A percentile compares a stretch with the other conserved stretches of the same genome.
Evolutionary conservation across 2,113 vertebrate species (phyloP).

Genomic region (Daboia siamensis): DNA sequence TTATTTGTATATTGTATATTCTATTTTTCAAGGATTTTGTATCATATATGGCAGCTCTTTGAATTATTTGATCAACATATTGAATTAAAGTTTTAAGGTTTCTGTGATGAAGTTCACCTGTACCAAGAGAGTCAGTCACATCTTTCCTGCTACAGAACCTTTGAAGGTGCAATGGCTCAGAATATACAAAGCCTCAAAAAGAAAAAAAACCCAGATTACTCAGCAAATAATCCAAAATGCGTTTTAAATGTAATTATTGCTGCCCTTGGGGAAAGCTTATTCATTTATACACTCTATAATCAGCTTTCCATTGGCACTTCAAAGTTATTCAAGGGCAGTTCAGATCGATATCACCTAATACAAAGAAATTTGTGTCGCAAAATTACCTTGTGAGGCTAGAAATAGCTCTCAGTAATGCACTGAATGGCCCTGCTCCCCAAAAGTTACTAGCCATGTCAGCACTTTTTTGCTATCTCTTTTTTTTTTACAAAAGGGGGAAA

Average conservation of each 20-base stretch:
- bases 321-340: not conserved
- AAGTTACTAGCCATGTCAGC: not conserved
- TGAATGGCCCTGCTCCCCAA: not conserved
- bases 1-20: not conserved
- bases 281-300: not conserved
- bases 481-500: not conserved
- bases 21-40: conserved; percentile 7
- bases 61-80: not conserved
- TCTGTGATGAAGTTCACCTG: not conserved
- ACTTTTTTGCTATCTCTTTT: not conserved
- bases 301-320: conserved; percentile 12
- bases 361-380: not conserved
- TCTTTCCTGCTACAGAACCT: too few relatives aligned
- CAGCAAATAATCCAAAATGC: not conserved
- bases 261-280: not conserved
- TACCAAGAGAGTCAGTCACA: not conserved
- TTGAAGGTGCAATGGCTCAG: not conserved
- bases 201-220: not conserved
- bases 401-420: conserved; percentile 15
- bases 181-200: not conserved
- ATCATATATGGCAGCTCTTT: not conserved
- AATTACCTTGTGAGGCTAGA: not conserved
- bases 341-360: not conserved
- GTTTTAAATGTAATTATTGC: not conserved
- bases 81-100: not conserved